Evolutionary conservation across 2,888 invertebrate species (phyloP).

Genomic region (Drosophila paramelanica): DNA sequence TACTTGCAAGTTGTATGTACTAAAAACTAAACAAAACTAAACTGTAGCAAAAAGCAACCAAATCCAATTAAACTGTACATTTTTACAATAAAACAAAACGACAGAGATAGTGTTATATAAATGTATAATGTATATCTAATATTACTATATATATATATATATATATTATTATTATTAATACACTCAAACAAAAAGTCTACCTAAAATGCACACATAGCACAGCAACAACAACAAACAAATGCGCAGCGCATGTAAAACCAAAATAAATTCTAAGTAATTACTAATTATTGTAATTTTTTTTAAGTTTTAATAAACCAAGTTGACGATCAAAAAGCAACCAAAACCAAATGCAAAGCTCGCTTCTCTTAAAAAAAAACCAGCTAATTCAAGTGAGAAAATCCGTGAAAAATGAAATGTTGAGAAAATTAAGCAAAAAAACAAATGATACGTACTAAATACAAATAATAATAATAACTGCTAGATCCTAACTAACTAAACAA

Average conservation of each 20-base stretch:
- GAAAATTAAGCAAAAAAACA: conserved; percentile 15
- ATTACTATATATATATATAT: conserved; percentile 43
- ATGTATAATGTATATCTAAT: conserved; percentile 69
- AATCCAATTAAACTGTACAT: conserved; percentile 66
- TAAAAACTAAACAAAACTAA: conserved; percentile 44
- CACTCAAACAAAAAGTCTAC: conserved; percentile 77
- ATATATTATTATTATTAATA: conserved; percentile 51
- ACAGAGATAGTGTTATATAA: conserved; percentile 70
- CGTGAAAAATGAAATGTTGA: conserved; percentile 1
- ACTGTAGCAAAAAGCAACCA: conserved; percentile 68
- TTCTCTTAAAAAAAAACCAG: conserved; percentile 55
- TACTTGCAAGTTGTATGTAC: conserved; percentile 73
- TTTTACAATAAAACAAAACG: conserved; percentile 49
- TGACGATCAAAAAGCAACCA: conserved; percentile 75
- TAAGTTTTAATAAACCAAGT: conserved; percentile 80
- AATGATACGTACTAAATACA: conserved; percentile 65
- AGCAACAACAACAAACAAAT: conserved; percentile 71
- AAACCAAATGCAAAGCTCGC: conserved; percentile 48
- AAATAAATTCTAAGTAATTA: conserved; percentile 72
- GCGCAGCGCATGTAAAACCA: conserved; percentile 82
- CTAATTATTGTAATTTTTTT: conserved; percentile 66
- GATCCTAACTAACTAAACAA: conserved; percentile 51
- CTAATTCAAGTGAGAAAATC: conserved; percentile 34
- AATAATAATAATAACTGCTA: conserved; percentile 57
- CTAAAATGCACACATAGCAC: conserved; percentile 70